phyloP scores from a whole-genome alignment of 2,797 vertebrate species.

The Amphiprion clarkii region DNA sequence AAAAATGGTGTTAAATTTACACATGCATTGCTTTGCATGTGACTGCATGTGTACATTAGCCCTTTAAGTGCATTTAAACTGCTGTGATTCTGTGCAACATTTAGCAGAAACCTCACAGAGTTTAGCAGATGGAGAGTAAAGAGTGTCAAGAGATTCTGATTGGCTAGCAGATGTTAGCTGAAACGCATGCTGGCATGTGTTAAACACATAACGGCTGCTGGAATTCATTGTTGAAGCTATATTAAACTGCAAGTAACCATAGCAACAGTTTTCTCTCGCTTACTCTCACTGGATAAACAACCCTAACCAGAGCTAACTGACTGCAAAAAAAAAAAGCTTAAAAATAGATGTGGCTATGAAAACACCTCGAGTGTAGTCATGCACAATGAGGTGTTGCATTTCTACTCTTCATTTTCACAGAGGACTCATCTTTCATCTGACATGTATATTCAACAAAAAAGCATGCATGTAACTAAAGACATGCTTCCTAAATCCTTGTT shows the following conservation, averaged over 20 bases:
- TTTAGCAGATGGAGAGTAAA: neutral
- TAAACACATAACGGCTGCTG: neutral
- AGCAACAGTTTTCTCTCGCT: neutral
- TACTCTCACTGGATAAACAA: slow-evolving; percentile 14
- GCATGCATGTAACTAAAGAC: too few species aligned
- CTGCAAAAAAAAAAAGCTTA: neutral
- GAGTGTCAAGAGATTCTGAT: neutral
- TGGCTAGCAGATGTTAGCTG: neutral
- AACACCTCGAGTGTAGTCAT: neutral
- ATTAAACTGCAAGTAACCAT: slow-evolving; percentile 8
- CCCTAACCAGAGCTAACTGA: neutral
- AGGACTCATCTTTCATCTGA: too few species aligned
- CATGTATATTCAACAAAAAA: too few species aligned
- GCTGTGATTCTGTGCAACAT: too few species aligned
- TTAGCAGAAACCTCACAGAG: neutral
- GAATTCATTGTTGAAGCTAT: neutral
- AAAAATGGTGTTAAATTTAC: slow-evolving; percentile 23
- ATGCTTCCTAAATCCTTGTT: too few species aligned
- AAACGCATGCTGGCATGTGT: neutral
- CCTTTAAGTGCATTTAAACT: too few species aligned
- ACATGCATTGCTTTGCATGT: slow-evolving; percentile 2
- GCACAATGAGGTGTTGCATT: too few species aligned
- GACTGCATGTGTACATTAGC: neutral
- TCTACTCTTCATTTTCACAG: too few species aligned
- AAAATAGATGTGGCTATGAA: neutral